phyloP scores from a whole-genome alignment of 2,797 vertebrate species.

The Hybognathus amarus region DNA sequence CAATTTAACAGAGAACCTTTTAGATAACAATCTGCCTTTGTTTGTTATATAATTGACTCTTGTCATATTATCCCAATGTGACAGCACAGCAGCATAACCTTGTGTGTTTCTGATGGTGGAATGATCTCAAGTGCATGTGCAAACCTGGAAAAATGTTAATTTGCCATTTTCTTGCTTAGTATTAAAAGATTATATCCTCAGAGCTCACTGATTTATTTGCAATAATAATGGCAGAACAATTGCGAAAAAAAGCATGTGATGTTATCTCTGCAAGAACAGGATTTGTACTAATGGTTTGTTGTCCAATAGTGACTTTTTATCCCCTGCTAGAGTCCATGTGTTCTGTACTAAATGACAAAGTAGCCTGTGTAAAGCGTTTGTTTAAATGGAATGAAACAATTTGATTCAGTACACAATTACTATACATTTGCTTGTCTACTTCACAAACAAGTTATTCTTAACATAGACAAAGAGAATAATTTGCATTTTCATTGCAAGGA shows the following conservation, averaged over 20 bases:
- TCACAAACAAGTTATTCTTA: not conserved
- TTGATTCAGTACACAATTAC: not conserved
- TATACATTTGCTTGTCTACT: not conserved
- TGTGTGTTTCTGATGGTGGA: not conserved
- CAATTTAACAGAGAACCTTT: not conserved
- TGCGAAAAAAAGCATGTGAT: conserved; percentile 58
- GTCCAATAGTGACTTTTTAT: not conserved
- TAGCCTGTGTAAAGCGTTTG: not conserved
- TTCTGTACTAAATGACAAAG: conserved; percentile 19
- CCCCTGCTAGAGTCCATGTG: not conserved
- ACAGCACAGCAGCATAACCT: no score
- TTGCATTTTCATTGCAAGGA: conserved; percentile 17
- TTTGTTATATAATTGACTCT: not conserved
- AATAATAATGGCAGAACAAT: conserved; percentile 48
- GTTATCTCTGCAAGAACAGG: conserved; percentile 10
- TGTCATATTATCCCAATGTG: not conserved
- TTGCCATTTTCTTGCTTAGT: conserved; percentile 41
- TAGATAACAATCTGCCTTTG: not conserved
- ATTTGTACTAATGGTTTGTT: conserved; percentile 41
- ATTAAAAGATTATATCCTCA: conserved; percentile 17
- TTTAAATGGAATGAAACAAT: not conserved
- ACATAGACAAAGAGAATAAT: conserved; percentile 9
- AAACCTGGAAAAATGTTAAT: conserved; percentile 58
- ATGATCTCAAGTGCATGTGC: not conserved
- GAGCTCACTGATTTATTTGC: conserved; percentile 59